Evolutionary conservation across 2,888 invertebrate genomes (phyloP), one percentile per base, ranked within the genome.

Genomic region (Pantelozetes paolii): DNA sequence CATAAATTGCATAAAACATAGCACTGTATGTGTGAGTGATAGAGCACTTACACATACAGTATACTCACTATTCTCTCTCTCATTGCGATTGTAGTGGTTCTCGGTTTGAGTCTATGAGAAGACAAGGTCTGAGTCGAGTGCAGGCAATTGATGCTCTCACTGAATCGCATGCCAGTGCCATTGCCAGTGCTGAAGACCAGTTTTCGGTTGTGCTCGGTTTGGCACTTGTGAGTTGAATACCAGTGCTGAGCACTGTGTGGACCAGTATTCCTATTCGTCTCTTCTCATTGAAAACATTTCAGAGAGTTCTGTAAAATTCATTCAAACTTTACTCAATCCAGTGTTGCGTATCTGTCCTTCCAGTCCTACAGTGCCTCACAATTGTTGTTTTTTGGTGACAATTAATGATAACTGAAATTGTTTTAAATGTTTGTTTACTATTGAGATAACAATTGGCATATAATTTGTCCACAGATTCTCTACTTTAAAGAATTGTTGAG

Each of bases 171-270:
- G 15, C n/a, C 50, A 50, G 15, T 20, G 5, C 50, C 15, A 18
- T n/a, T 18, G n/a, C 20, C 50, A 8, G n/a, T 50, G 15, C 50
- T 50, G 15, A 50, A 50, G 50, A 50, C 50, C 50, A 50, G 50
- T 50, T 50, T 50, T 50, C 50, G 50, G 50, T 20, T 50, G 18
- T 50, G 50, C 50, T 50, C 50, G 50, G 50, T 20, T 50, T 50
- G 50, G n/a, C 50, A 50, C 18, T 20, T n/a, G 50, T 50, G n/a
- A 9, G 50, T 50, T 50, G 18, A 20, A 3, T 50, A 50, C 50
- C 50, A 50, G 50, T 50, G 20, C 50, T 50, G 18, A 36, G 9
- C 36, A 36, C 36, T 36, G 36, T 36, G 36, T 8, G 36, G 36
- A 36, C 36, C 36, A 36, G 36, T 36, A 36, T 36, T 36, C 9